Base-by-base conservation (phyloP, 2,888 invertebrate genomes). In the Phalera bucephala region DNA sequence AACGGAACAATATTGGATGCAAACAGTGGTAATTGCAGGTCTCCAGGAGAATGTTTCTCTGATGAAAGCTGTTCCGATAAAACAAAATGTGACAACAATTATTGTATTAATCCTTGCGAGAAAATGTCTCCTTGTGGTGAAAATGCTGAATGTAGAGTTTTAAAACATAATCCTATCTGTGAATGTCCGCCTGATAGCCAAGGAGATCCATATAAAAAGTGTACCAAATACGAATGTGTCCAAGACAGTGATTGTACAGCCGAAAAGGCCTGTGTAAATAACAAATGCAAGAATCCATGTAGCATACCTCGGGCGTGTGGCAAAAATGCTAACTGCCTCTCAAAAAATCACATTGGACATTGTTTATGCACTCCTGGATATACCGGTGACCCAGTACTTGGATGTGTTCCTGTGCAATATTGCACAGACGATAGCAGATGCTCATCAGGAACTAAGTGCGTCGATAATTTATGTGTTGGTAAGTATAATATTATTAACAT, bases 341-440 rank as follows among this genome's bases (percentile, higher is more conserved):
- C 95, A 0, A 91, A 91, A 49, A 95, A 95, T 73, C 97, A 97
- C 64, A 92, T 94, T 30, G 95, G 95, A 0, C 90, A 95, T 21
- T 97, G 97, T 68, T 91, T 93, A n/a, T 97, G 97, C 72, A 91
- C 93, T 56, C 91, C 95, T 13, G 97, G 97, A 27, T 95, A 93
- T 48, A 96, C 96, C 0, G 97, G 97, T 14, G 95, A 97, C 80
- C 95, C 97, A 7, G 93, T 95, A 42, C 90, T 96, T 44, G 97
- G 97, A 8, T 97, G 97, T 69, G 93, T 95, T 14, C 91, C 94
- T 1, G 91, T 97, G 32, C 95, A 96, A 59, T 96, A 95, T 63
- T 97, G 97, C 65, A 93, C 93, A 30, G 91, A 91, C 36, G 96
- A 97, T 51, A 91, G 88, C 23, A 95, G 96, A 69, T 97, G 97